Conservation (phyloP, 2,888 invertebrate species). For the Leucophora obtusa region DNA sequence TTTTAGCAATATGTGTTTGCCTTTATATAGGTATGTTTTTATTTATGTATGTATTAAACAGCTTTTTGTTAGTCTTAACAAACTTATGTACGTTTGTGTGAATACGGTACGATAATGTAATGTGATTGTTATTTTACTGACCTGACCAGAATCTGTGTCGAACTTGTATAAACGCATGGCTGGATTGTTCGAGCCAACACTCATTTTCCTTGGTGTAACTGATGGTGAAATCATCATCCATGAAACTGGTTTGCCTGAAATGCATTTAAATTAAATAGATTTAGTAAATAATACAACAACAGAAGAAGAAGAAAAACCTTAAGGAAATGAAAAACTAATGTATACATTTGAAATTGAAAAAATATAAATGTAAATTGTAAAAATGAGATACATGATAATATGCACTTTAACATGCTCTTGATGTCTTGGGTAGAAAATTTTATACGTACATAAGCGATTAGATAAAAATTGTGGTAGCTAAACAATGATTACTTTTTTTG, state of each 20-base stretch:
- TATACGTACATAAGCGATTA: background rate
- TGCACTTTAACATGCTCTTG: background rate
- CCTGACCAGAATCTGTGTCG: slow-evolving; percentile 91
- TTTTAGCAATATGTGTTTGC: background rate
- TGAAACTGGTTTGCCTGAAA: slow-evolving; percentile 88
- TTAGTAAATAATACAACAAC: slow-evolving; percentile 42
- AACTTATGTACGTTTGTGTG: background rate
- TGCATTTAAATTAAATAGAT: slow-evolving; percentile 61
- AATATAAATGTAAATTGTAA: slow-evolving; percentile 10
- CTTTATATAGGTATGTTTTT: background rate
- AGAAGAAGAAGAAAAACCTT: slow-evolving; percentile 24
- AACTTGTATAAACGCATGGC: slow-evolving; percentile 93
- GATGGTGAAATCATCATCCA: slow-evolving; percentile 94
- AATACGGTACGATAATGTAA: slow-evolving; percentile 45
- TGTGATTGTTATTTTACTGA: slow-evolving; percentile 75
- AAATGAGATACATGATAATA: slow-evolving; percentile 4
- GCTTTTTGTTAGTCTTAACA: background rate
- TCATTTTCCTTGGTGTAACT: slow-evolving; percentile 90
- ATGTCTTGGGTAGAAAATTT: background rate
- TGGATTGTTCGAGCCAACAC: slow-evolving; percentile 90
- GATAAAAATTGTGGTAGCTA: background rate
- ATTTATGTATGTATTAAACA: background rate
- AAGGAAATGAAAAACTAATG: slow-evolving; percentile 16
- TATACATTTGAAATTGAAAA: slow-evolving; percentile 25
- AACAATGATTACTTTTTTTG: background rate